Percentiles rank a stretch among this genome's conserved stretches.
phyloP scores from a whole-genome alignment of 2,113 vertebrate genomes.

The Callopanchax toddi region DNA sequence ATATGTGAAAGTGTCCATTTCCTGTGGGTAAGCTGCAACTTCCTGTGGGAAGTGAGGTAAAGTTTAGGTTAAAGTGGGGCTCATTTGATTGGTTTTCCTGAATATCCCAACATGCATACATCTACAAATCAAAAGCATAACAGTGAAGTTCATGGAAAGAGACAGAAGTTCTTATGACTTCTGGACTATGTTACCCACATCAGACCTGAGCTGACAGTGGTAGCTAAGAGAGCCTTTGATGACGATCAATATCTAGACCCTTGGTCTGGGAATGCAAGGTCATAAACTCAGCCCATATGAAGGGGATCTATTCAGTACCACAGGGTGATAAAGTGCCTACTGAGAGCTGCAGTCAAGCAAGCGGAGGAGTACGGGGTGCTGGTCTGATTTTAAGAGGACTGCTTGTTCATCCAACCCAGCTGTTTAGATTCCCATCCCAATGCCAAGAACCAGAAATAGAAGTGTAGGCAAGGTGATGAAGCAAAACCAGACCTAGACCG shows the following conservation, averaged over 20 bases:
- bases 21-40: conserved; percentile 62
- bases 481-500: conserved; percentile 21
- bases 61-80: conserved; percentile 46
- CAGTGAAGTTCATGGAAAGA: conserved; percentile 18
- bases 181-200: conserved; percentile 31
- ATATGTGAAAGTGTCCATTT: conserved; percentile 48
- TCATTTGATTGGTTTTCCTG: conserved; percentile 40
- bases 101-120: conserved; percentile 26
- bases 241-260: conserved; percentile 69
- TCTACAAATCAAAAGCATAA: conserved; percentile 13
- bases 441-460: conserved; percentile 67
- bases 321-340: conserved; percentile 57
- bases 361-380: conserved; percentile 41
- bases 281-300: conserved; percentile 75
- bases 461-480: conserved; percentile 40
- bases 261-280: conserved; percentile 60
- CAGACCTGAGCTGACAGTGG: conserved; percentile 58
- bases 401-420: conserved; percentile 71
- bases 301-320: conserved; percentile 74
- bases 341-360: conserved; percentile 35
- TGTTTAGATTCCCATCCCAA: conserved; percentile 80
- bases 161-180: conserved; percentile 33
- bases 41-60: conserved; percentile 60
- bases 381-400: conserved; percentile 67
- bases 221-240: conserved; percentile 72